Base-by-base conservation (phyloP, 2,113 vertebrate genomes). In the Xenus cinereus region DNA sequence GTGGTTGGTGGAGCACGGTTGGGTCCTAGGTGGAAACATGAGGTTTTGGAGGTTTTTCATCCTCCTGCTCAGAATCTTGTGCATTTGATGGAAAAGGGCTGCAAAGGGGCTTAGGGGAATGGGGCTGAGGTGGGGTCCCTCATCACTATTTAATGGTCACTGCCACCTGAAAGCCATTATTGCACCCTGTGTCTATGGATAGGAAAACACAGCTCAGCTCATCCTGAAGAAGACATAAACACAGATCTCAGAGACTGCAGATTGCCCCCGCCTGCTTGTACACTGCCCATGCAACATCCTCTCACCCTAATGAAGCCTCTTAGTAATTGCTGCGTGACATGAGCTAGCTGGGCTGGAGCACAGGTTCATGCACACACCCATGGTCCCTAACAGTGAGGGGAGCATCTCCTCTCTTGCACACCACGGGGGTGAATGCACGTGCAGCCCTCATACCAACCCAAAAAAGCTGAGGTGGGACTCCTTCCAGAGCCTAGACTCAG, bases 391-490 rank as follows among this genome's bases (percentile, higher is more conserved):
- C 26, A 18, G 16, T 9, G 24, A 45, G 68, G 32, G 41, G 56
- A 82, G 39, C 74, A 68, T 45, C 46, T 62, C 53, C 18, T 67
- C 22, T 54, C 46, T 46, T 33, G 22, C n/a, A 41, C 14, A 7
- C 14, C 41, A 10, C 0, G 0, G 3, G 3, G 2, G 5, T 15
- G 6, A 66, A 67, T 77, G 6, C 39, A 39, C 1, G 0, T 19
- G 12, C 8, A 54, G 35, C 27, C 19, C 46, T 5, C 21, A 56
- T 8, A 15, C 3, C 46, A 21, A 43, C 5, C 37, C 27, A 3
- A 66, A 57, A 39, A 21, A 6, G 2, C 27, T 2, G 0, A 43
- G 9, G 3, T 35, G 12, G 21, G 50, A 59, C 37, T 81, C 26
- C 30, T 75, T 87, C 48, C 51, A 81, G 26, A 81, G 14, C 46